phyloP scores from a whole-genome alignment of 1,140 invertebrate genomes.

The Diorhabda sublineata region DNA sequence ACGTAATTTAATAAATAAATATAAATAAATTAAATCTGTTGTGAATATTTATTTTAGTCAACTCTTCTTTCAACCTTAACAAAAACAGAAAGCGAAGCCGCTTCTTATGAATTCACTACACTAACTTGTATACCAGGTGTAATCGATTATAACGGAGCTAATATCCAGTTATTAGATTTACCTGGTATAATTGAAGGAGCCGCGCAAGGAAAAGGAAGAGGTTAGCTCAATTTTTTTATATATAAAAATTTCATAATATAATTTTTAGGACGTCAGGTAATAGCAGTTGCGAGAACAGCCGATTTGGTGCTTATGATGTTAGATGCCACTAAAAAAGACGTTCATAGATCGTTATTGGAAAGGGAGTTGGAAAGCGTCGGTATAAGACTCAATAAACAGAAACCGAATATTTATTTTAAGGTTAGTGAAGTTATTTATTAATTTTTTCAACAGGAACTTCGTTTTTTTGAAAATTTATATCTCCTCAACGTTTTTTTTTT shows the following conservation, averaged over 20 bases:
- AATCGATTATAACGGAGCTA: constrained; percentile 96
- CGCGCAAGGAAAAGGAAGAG: constrained; percentile 86
- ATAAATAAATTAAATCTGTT: background rate
- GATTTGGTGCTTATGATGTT: constrained; percentile 98
- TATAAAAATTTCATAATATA: background rate
- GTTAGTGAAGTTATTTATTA: constrained; percentile 48
- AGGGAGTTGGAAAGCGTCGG: constrained; percentile 94
- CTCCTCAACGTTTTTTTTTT: too few relatives aligned
- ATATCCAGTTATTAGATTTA: constrained; percentile 96
- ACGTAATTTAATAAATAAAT: constrained; percentile 8
- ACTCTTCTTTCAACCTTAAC: constrained; percentile 90
- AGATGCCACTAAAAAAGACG: constrained; percentile 95
- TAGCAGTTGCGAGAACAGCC: constrained; percentile 93
- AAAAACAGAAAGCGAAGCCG: constrained; percentile 91
- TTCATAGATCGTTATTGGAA: constrained; percentile 85
- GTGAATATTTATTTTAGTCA: constrained; percentile 58
- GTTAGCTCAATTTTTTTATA: constrained; percentile 37
- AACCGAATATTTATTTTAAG: constrained; percentile 98
- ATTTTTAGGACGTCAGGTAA: constrained; percentile 64
- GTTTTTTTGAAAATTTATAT: too few relatives aligned
- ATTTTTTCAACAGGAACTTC: too few relatives aligned
- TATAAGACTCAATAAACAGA: constrained; percentile 88
- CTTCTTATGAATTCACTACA: constrained; percentile 98
- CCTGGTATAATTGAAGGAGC: constrained; percentile 98
- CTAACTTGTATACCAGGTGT: constrained; percentile 99